phyloP scores from a whole-genome alignment of 2,888 invertebrate species.

The Dicycla oo region DNA sequence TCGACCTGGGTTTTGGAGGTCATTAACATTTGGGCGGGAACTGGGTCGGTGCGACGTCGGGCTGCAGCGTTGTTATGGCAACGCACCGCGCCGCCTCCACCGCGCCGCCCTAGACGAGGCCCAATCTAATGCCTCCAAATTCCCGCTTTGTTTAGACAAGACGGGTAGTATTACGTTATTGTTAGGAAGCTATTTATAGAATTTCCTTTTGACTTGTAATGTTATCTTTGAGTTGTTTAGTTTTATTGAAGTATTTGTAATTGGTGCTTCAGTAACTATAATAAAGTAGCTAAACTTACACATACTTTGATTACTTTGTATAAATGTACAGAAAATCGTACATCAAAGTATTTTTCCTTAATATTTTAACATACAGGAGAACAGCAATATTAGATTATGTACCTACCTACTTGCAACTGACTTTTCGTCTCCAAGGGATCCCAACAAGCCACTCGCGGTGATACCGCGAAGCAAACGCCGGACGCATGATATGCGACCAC shows the following conservation, averaged over 20 bases:
- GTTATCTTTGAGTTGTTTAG: conserved; percentile 8
- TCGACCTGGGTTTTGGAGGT: conserved; percentile 90
- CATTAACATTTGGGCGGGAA: conserved; percentile 89
- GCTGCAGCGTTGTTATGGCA: conserved; percentile 83
- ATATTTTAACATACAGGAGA: not conserved
- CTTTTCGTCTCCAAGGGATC: conserved; percentile 40
- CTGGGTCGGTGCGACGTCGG: conserved; percentile 85
- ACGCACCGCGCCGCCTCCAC: conserved; percentile 72
- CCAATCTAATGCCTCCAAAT: conserved; percentile 68
- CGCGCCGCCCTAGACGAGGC: conserved; percentile 71
- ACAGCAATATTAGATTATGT: conserved; percentile 17
- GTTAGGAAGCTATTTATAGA: conserved; percentile 61
- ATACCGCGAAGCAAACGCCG: conserved; percentile 63
- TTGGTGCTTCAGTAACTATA: too few relatives aligned
- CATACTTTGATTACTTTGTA: not conserved
- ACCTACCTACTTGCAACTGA: conserved; percentile 4
- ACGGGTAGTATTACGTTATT: conserved; percentile 51
- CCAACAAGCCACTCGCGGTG: conserved; percentile 46
- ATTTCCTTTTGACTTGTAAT: conserved; percentile 16
- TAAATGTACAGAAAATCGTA: not conserved
- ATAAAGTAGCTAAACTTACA: not conserved
- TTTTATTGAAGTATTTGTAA: conserved; percentile 6
- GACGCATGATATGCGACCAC: conserved; percentile 62
- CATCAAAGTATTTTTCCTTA: not conserved
- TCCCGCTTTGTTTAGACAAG: conserved; percentile 66